phyloP scores from a whole-genome alignment of 2,113 vertebrate species.

The Pedionomus torquatus region DNA sequence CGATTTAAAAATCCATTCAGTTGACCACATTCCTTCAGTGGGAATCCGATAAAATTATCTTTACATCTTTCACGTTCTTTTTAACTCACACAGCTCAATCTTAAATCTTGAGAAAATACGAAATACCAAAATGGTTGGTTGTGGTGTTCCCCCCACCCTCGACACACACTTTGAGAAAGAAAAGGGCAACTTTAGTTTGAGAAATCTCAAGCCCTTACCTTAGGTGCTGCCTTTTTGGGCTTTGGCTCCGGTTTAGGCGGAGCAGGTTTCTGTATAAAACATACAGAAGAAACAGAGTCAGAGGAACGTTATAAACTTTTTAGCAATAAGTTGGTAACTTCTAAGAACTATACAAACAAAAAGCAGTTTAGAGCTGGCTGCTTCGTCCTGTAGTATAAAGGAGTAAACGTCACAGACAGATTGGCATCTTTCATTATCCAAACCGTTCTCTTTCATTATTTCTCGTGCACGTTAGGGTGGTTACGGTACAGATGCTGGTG shows the following conservation, averaged over 20 bases:
- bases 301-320: background rate
- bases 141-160: rapidly evolving
- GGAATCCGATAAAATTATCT: background rate
- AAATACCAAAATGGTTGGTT: background rate
- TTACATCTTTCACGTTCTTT: background rate
- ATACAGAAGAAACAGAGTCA: background rate
- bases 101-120: background rate
- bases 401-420: background rate
- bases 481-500: background rate
- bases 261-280: constrained; percentile 78
- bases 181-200: background rate
- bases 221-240: constrained; percentile 86
- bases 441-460: background rate
- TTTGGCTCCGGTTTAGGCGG: constrained; percentile 85
- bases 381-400: background rate
- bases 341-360: background rate
- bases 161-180: background rate
- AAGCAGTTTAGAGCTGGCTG: background rate
- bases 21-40: background rate
- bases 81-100: background rate
- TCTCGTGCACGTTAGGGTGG: rapidly evolving
- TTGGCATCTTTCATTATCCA: background rate
- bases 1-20: background rate
- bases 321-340: background rate
- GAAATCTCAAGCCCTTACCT: constrained; percentile 74